These are phyloP conservation scores for Scolanthus callimorphus DNA, from an alignment of 92 coral and sea anemone species.

Conservation along the genomic window DNA sequence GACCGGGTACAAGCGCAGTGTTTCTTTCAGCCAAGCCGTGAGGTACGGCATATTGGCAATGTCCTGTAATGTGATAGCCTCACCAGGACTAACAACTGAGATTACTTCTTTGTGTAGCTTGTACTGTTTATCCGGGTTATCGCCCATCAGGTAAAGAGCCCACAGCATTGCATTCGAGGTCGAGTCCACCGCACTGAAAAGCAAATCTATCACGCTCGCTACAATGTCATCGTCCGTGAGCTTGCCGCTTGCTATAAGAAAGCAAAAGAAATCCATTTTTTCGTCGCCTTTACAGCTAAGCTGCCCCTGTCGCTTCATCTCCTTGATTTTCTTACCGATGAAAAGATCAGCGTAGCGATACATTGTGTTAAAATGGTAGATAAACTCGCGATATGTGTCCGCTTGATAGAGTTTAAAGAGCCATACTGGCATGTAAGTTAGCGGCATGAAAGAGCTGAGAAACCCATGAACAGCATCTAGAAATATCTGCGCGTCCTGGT, in stretches of 20 bases:
- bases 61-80: conserved; percentile 9
- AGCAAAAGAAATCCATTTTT: conserved; percentile 31
- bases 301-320: conserved; percentile 21
- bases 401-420: conserved; percentile 51
- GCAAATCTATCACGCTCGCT: conserved; percentile 55
- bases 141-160: conserved; percentile 55
- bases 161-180: conserved; percentile 61
- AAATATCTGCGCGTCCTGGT: conserved; percentile 43
- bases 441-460: conserved; percentile 2
- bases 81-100: conserved; percentile 43
- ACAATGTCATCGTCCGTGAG: conserved; percentile 51
- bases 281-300: background rate
- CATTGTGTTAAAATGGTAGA: conserved; percentile 27
- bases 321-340: conserved; percentile 36
- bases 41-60: conserved; percentile 55
- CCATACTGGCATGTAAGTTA: conserved; percentile 43
- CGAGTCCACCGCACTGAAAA: conserved; percentile 70
- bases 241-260: conserved; percentile 22
- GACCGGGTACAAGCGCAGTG: conserved; percentile 62
- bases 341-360: conserved; percentile 48
- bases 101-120: conserved; percentile 43
- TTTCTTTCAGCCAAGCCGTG: conserved; percentile 69
- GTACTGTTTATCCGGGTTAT: conserved; percentile 65
- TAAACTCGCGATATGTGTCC: conserved; percentile 41
- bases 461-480: conserved; percentile 21